Conservation (phyloP, 2,888 invertebrate species). For the Synergus itoensis region DNA sequence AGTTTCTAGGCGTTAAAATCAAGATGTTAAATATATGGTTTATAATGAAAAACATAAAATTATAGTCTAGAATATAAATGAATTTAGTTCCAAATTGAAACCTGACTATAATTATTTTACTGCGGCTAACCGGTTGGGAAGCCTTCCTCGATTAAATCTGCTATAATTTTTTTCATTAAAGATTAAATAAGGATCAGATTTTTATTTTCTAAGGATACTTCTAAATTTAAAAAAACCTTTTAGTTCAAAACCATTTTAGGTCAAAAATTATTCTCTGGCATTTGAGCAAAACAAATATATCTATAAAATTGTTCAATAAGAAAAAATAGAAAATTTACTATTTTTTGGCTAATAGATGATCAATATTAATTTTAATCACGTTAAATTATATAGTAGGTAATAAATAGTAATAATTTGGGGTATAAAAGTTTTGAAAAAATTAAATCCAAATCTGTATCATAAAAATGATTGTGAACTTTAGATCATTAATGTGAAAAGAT, state of each 20-base stretch:
- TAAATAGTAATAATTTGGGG: background rate
- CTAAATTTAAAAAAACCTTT: too few species aligned
- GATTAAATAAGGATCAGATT: background rate
- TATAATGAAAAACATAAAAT: background rate
- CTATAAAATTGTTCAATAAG: background rate
- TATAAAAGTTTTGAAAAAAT: slow-evolving; percentile 17
- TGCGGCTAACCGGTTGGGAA: slow-evolving; percentile 17
- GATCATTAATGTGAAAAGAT: background rate
- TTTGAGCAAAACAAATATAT: too few species aligned
- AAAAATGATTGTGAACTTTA: background rate
- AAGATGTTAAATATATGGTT: background rate
- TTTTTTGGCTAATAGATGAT: background rate
- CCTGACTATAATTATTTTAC: background rate
- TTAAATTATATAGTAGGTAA: background rate
- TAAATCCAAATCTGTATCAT: background rate
- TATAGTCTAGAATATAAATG: background rate
- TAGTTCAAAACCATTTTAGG: background rate
- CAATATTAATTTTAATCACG: background rate
- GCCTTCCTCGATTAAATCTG: background rate
- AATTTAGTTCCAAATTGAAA: background rate
- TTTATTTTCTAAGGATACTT: background rate
- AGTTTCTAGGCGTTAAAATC: background rate
- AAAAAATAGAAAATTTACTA: background rate
- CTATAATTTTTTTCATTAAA: background rate
- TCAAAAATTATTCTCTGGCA: background rate